Evolutionary conservation across 2,113 vertebrate species (phyloP), one percentile per base, ranked within the genome.

Genomic region (Amphiprion ocellaris): DNA sequence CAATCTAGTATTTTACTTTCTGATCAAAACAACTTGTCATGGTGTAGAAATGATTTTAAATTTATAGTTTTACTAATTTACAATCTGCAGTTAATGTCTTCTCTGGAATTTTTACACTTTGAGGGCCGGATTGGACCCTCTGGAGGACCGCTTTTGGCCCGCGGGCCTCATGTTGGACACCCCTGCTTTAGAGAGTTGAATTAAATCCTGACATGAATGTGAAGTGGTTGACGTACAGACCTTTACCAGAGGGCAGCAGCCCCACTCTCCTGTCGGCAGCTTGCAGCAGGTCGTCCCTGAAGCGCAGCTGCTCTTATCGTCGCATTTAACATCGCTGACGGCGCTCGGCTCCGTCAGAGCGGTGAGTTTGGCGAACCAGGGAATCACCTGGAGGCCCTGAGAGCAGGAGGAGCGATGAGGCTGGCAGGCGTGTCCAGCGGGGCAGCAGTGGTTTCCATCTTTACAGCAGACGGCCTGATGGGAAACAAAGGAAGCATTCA

Each of bases 231-330:
- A 4, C 1, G 44, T 16, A 33, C 73, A 0, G 1, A 95, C 95
- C 94, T 95, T 91, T 3, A 92, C 88, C 21, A 95, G 92, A 0
- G 95, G 95, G 81, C 95, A 96, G 92, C 95, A 96, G 71, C 92
- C 94, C 95, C 95, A 96, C 52, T 83, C 68, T 30, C 93, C 93
- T 0, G 90, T 84, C 17, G 58, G 10, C 72, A 94, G 90, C 16
- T 79, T 89, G 53, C 95, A 96, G 90, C 95, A 96, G 44, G 95
- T 95, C 4, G 88, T 87, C 0, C 95, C 94, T 0, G 93, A 47
- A 0, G 93, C 85, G 23, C 95, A 96, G 89, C 90, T 93, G 75
- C 69, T 94, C 24, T 86, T 84, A 44, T 91, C 15, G 67, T 96
- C 94, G 65, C 95, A 96, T 64, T 92, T 93, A 2, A 95, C 79